Evolutionary conservation across 2,888 invertebrate species (phyloP).

Genomic region (Uloborus plumipes): DNA sequence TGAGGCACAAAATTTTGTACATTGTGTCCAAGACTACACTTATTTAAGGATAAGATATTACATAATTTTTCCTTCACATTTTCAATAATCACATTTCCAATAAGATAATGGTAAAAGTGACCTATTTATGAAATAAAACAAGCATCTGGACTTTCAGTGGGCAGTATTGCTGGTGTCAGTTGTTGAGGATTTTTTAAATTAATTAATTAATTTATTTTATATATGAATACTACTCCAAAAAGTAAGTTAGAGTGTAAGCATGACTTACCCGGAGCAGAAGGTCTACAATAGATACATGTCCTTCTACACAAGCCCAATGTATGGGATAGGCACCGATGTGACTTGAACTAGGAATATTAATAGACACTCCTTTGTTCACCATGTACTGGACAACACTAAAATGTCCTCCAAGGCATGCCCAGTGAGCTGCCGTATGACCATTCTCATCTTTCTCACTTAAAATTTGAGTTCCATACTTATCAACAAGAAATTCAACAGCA

Average conservation of each 20-base stretch:
- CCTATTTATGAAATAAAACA: too few relatives aligned
- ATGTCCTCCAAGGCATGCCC: conserved; percentile 91
- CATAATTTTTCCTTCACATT: too few relatives aligned
- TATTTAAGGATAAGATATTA: too few relatives aligned
- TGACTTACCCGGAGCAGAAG: conserved; percentile 74
- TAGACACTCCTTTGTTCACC: conserved; percentile 85
- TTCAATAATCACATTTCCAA: too few relatives aligned
- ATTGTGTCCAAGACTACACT: too few relatives aligned
- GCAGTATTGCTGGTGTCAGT: too few relatives aligned
- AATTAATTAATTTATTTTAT: too few relatives aligned
- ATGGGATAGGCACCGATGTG: conserved; percentile 91
- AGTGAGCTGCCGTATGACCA: conserved; percentile 93
- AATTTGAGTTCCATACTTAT: conserved; percentile 81
- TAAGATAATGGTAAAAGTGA: too few relatives aligned
- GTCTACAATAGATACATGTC: conserved; percentile 91
- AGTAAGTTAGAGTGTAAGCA: neutral
- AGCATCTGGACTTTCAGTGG: too few relatives aligned
- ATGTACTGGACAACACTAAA: conserved; percentile 90
- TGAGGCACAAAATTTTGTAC: too few relatives aligned
- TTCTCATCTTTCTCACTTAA: conserved; percentile 88
- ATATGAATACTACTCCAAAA: too few relatives aligned
- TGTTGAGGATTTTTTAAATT: too few relatives aligned
- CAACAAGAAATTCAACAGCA: conserved; percentile 86
- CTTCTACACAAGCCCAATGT: conserved; percentile 95
- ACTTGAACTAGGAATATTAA: conserved; percentile 88